Evolutionary conservation across 2,113 vertebrate genomes (phyloP).

Genomic region (Zosterops hypoxanthus): DNA sequence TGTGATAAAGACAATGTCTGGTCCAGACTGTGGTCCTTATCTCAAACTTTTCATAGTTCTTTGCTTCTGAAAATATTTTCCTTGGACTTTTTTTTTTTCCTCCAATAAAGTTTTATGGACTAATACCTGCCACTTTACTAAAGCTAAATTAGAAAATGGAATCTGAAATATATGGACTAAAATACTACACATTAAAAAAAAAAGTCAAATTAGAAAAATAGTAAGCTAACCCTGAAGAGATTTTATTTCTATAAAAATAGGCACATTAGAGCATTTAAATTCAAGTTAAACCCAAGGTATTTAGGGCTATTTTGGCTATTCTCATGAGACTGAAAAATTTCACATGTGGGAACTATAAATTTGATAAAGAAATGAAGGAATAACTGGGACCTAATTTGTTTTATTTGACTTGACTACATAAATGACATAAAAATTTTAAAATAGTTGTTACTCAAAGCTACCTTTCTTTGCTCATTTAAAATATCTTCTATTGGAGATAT

Average conservation of each 20-base stretch:
- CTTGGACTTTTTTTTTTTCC: not conserved
- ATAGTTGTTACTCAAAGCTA: not conserved
- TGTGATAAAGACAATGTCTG: not conserved
- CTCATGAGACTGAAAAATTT: slow-evolving; percentile 9
- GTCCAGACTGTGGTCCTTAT: not conserved
- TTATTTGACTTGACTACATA: slow-evolving; percentile 3
- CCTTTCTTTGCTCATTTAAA: not conserved
- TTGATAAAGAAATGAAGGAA: not conserved
- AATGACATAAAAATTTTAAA: not conserved
- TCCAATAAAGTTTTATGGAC: not conserved
- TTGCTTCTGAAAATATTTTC: not conserved
- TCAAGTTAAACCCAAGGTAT: not conserved
- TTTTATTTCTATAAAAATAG: slow-evolving; percentile 24
- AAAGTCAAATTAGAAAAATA: not conserved
- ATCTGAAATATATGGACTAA: not conserved
- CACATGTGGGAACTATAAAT: slow-evolving; percentile 9
- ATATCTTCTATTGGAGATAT: not conserved
- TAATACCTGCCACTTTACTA: not conserved
- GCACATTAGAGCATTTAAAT: not conserved
- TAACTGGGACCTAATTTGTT: not conserved
- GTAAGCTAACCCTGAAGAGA: not conserved
- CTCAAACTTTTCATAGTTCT: not conserved
- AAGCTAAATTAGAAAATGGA: not conserved
- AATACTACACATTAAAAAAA: not conserved
- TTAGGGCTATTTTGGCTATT: not conserved